These are phyloP conservation scores for Macrobrachium rosenbergii DNA, from an alignment of 1,140 invertebrate genomes.

Conservation along the genomic window DNA sequence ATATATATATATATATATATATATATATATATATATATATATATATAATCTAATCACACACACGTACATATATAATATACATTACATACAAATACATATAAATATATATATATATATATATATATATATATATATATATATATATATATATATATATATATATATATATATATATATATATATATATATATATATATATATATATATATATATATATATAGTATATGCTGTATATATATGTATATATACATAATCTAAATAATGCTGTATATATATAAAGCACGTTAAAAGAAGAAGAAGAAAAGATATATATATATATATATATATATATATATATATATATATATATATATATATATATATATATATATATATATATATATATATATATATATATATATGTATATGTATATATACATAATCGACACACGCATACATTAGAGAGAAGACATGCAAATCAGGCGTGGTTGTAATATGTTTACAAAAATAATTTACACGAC, in stretches of 20 bases:
- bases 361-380: constrained; percentile 4
- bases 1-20: background rate
- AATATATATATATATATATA: constrained; percentile 1
- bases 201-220: background rate
- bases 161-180: constrained; percentile 27
- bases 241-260: constrained; percentile 1
- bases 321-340: no score
- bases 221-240: no score
- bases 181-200: constrained; percentile 21
- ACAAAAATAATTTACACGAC: no score
- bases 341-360: background rate
- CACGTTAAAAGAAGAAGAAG: no score
- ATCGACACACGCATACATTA: background rate
- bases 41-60: no score
- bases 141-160: background rate
- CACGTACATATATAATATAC: no score
- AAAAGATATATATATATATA: no score
- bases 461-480: no score
- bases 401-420: no score
- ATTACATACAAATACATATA: background rate
- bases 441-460: background rate
- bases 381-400: background rate
- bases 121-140: background rate
- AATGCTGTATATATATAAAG: no score
- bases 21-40: constrained; percentile 15